Conservation (phyloP, 1,140 invertebrate genomes). For the Archivesica marissinica region DNA sequence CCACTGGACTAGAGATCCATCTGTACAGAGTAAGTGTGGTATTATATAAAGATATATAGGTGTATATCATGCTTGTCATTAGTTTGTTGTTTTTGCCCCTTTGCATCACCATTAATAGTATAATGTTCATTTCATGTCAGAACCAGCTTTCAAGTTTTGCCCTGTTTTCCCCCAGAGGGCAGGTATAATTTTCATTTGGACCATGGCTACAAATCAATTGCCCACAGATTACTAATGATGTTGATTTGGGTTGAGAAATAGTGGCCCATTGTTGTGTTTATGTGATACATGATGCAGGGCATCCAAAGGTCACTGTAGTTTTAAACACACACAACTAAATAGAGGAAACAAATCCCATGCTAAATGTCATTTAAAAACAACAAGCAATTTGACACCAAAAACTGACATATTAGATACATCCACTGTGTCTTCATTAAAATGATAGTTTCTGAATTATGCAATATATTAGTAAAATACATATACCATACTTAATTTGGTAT, state of each 20-base stretch:
- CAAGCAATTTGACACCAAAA: slow-evolving; percentile 12
- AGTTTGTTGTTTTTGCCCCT: not conserved
- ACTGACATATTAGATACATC: not conserved
- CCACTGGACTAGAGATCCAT: no score
- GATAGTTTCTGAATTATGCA: no score
- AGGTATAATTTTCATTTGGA: slow-evolving; percentile 29
- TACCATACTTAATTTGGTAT: no score
- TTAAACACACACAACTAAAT: slow-evolving; percentile 26
- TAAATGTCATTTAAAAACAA: slow-evolving; percentile 21
- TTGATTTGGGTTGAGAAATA: slow-evolving; percentile 16
- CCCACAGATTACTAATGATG: not conserved
- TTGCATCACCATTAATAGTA: not conserved
- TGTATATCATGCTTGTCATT: slow-evolving; percentile 13
- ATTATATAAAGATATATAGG: not conserved
- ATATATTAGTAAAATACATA: no score
- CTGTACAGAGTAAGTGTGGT: no score
- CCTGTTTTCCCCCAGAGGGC: not conserved
- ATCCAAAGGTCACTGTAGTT: slow-evolving; percentile 1
- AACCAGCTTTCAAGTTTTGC: not conserved
- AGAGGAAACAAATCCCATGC: not conserved
- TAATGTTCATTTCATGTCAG: slow-evolving; percentile 19
- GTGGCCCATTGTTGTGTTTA: not conserved
- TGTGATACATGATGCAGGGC: not conserved
- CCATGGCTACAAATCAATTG: slow-evolving; percentile 1
- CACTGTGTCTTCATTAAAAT: no score